phyloP scores from a whole-genome alignment of 2,113 vertebrate species.

The Mesembrinibis cayennensis region DNA sequence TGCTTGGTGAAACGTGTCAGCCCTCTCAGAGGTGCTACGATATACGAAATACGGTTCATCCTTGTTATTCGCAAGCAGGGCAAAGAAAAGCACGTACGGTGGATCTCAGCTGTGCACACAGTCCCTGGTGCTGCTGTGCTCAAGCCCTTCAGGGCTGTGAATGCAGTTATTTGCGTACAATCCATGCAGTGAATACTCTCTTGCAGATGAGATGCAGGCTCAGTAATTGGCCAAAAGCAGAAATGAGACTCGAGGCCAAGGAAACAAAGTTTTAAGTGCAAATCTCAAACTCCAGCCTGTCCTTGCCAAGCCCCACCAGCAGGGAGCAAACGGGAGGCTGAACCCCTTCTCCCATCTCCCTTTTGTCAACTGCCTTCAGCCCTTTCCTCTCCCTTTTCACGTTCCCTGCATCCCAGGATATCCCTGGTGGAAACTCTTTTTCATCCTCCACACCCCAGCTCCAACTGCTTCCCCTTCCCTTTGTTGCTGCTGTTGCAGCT shows the following conservation, averaged over 20 bases:
- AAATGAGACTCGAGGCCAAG: neutral
- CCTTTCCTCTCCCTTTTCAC: neutral
- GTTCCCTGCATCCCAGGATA: neutral
- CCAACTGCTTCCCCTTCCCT: neutral
- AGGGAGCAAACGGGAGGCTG: neutral
- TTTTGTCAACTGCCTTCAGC: neutral
- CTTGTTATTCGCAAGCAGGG: neutral
- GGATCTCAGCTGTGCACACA: neutral
- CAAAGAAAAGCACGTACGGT: neutral
- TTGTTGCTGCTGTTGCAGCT: neutral
- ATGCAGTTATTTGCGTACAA: neutral
- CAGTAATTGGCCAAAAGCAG: neutral
- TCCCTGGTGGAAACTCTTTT: neutral
- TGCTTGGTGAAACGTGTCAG: neutral
- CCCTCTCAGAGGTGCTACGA: neutral
- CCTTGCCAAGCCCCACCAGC: neutral
- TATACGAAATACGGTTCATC: neutral
- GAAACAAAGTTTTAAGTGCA: neutral
- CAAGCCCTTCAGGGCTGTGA: neutral
- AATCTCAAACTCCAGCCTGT: rapidly evolving
- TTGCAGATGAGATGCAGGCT: neutral
- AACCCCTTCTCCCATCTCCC: neutral
- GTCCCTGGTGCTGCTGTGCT: neutral
- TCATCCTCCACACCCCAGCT: neutral
- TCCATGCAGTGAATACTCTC: neutral